phyloP scores from a whole-genome alignment of 2,113 vertebrate species.

The Paratilapia polleni region DNA sequence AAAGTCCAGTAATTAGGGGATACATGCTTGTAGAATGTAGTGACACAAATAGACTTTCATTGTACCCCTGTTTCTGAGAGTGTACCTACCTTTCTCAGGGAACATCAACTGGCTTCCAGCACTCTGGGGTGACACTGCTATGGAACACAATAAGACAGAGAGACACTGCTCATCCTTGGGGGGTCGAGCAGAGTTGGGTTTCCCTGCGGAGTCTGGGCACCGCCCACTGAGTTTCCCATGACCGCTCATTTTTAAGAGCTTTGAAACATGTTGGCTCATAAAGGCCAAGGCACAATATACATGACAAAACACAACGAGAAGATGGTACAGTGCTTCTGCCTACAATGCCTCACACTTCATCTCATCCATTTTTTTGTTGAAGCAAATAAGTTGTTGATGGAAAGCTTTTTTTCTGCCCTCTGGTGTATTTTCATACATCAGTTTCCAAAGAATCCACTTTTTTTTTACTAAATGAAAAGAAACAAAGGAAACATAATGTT shows the following conservation, averaged over 20 bases:
- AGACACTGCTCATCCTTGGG: constrained; percentile 61
- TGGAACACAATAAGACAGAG: constrained; percentile 68
- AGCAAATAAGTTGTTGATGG: neutral
- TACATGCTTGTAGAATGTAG: too few relatives aligned
- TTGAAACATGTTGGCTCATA: constrained; percentile 46
- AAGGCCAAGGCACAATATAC: constrained; percentile 51
- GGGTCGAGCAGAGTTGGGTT: constrained; percentile 54
- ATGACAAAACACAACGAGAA: constrained; percentile 31
- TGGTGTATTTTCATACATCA: neutral
- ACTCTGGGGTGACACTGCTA: constrained; percentile 20
- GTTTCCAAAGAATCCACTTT: neutral
- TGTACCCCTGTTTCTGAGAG: neutral
- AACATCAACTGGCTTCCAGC: constrained; percentile 22
- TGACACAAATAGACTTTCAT: neutral
- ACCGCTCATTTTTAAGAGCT: constrained; percentile 62
- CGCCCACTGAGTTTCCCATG: constrained; percentile 77
- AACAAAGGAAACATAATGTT: neutral
- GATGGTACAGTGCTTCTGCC: constrained; percentile 23
- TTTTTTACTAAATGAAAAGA: neutral
- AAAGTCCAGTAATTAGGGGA: neutral
- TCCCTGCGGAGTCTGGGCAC: constrained; percentile 47
- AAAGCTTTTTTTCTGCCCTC: neutral
- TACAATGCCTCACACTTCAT: neutral
- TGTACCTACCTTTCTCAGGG: neutral
- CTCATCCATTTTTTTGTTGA: neutral